Evolutionary conservation across 1,140 invertebrate species (phyloP).

Genomic region (Drosophila azteca): DNA sequence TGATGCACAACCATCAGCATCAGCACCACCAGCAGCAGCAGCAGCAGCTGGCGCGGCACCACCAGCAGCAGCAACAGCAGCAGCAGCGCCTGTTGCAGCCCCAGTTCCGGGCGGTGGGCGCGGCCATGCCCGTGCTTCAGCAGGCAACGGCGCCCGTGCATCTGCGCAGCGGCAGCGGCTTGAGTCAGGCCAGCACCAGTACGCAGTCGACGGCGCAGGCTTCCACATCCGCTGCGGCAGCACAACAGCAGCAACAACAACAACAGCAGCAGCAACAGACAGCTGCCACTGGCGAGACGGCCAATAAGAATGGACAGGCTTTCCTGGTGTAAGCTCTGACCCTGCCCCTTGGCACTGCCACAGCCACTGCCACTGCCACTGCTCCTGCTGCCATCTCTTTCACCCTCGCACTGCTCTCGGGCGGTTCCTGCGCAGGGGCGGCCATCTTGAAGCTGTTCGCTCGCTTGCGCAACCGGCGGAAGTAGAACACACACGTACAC

Average conservation of each 20-base stretch:
- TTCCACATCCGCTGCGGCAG: conserved; percentile 76
- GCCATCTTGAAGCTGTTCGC: conserved; percentile 74
- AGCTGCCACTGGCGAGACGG: conserved; percentile 43
- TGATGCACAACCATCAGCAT: conserved; percentile 67
- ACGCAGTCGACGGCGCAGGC: conserved; percentile 80
- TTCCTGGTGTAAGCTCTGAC: conserved; percentile 73
- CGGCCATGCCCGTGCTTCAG: conserved; percentile 30
- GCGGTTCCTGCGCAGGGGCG: conserved; percentile 64
- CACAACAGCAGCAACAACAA: conserved; percentile 59
- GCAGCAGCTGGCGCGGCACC: conserved; percentile 56
- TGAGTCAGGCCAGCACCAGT: conserved; percentile 78
- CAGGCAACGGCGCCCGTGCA: conserved; percentile 70
- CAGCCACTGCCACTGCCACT: no score
- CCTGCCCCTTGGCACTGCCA: neutral
- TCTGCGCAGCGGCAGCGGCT: conserved; percentile 76
- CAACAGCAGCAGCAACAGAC: conserved; percentile 48
- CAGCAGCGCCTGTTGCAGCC: conserved; percentile 66
- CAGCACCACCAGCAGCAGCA: conserved; percentile 46
- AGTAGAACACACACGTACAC: conserved; percentile 22
- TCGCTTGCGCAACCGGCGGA: conserved; percentile 41
- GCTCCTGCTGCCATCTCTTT: conserved; percentile 22
- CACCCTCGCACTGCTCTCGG: conserved; percentile 30
- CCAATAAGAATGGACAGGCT: conserved; percentile 74
- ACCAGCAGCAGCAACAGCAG: conserved; percentile 69
- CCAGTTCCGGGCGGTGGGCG: conserved; percentile 49